These are phyloP conservation scores for Chaenodraco wilsoni DNA, from an alignment of 2,797 vertebrate genomes.

Conservation along the genomic window DNA sequence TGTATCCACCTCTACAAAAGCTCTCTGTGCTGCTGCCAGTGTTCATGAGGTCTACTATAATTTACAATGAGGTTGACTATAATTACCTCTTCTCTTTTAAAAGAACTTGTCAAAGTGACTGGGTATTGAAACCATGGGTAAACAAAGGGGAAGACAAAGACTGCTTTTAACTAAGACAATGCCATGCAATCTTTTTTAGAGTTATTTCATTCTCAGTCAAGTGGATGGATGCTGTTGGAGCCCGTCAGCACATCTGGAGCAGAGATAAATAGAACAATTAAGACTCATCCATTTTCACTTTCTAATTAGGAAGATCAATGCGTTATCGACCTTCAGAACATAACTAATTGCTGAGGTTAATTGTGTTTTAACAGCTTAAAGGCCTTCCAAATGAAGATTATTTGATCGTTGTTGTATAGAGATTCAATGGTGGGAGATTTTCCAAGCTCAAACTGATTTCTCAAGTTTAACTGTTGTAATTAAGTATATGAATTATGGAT, in stretches of 20 bases:
- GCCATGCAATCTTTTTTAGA: constrained; percentile 5
- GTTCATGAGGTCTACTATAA: constrained; percentile 52
- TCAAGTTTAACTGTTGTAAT: not conserved
- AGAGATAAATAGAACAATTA: constrained; percentile 60
- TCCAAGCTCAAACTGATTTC: constrained; percentile 1
- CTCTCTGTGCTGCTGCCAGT: constrained; percentile 44
- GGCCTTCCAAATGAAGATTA: constrained; percentile 11
- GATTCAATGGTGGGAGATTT: not conserved
- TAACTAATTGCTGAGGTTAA: constrained; percentile 44
- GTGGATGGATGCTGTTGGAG: constrained; percentile 29
- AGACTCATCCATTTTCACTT: constrained; percentile 56
- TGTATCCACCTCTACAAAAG: constrained; percentile 45
- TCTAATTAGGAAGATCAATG: constrained; percentile 49
- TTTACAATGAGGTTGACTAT: constrained; percentile 56
- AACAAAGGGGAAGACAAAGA: constrained; percentile 58
- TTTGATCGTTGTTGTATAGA: constrained; percentile 13
- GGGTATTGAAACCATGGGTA: constrained; percentile 53
- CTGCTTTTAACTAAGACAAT: constrained; percentile 44
- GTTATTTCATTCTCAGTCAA: constrained; percentile 35
- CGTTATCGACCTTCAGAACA: constrained; percentile 53
- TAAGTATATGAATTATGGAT: not conserved
- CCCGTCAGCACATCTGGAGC: constrained; percentile 47
- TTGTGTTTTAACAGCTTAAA: constrained; percentile 35
- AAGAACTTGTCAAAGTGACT: constrained; percentile 58
- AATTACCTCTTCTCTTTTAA: constrained; percentile 52